Percentiles rank a stretch among this genome's conserved stretches.
These are phyloP conservation scores for Macrochelys suwanniensis DNA, from an alignment of 2,797 vertebrate species.

Conservation along the genomic window DNA sequence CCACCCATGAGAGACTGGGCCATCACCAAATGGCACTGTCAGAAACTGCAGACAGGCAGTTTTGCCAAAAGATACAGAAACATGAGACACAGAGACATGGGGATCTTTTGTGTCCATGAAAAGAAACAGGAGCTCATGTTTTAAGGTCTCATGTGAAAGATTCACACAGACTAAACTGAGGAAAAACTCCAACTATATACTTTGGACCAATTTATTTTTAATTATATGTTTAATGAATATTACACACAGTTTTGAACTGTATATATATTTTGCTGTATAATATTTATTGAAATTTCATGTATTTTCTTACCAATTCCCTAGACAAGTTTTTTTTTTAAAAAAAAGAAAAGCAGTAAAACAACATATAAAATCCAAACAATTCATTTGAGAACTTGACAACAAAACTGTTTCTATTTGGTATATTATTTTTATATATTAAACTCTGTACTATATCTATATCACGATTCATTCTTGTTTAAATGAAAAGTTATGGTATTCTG, in stretches of 20 bases:
- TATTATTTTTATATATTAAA: neutral
- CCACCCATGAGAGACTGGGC: neutral
- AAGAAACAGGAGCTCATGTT: neutral
- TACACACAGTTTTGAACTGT: neutral
- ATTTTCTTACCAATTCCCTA: conserved; percentile 7
- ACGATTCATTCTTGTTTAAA: conserved; percentile 22
- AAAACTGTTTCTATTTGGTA: neutral
- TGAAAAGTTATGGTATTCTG: neutral
- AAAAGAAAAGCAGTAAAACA: neutral
- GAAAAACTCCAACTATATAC: neutral
- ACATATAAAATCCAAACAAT: conserved; percentile 13
- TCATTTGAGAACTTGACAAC: neutral
- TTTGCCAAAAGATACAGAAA: neutral
- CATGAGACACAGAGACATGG: neutral
- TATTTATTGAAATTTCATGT: neutral
- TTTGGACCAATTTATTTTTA: neutral
- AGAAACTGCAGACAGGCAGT: neutral
- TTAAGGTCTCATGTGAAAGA: neutral
- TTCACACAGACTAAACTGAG: neutral
- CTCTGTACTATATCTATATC: neutral
- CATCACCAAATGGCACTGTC: neutral
- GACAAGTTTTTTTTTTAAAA: conserved; percentile 7
- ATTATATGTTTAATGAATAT: neutral
- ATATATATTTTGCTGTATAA: neutral
- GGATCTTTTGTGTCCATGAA: accelerated